Conservation (phyloP, 2,797 vertebrate genomes). For the Tachyglossus aculeatus region DNA sequence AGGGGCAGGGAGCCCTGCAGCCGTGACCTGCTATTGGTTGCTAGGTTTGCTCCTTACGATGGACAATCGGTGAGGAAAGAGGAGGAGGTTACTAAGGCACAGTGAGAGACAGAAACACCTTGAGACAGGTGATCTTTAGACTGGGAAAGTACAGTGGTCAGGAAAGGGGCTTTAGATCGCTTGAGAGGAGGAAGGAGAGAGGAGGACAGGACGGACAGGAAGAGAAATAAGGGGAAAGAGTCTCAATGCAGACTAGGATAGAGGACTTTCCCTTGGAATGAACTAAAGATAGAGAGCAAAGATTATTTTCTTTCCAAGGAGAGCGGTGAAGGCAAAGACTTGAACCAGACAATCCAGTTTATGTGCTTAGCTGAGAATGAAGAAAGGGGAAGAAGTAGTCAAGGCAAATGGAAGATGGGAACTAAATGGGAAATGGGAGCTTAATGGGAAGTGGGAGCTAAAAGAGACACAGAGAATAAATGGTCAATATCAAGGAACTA, state of each 20-base stretch:
- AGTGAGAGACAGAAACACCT: background rate
- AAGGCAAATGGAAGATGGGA: background rate
- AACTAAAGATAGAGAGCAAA: too few relatives aligned
- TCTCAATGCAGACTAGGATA: background rate
- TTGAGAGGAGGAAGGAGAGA: background rate
- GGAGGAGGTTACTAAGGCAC: background rate
- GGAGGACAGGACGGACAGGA: accelerated
- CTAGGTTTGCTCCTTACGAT: background rate
- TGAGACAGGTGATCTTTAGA: background rate
- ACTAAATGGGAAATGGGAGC: background rate
- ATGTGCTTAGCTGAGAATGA: background rate
- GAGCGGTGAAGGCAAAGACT: background rate
- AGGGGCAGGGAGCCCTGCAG: background rate
- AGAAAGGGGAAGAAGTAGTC: background rate
- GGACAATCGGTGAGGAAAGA: background rate
- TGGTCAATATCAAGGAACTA: background rate
- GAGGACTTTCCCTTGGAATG: accelerated
- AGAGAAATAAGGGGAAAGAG: background rate
- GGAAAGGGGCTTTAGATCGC: background rate
- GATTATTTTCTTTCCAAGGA: background rate
- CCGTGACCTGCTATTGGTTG: slow-evolving; percentile 3
- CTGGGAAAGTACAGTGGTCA: background rate
- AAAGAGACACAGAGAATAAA: background rate
- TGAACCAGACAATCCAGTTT: too few relatives aligned
- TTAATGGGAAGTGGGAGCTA: background rate